Evolutionary conservation across 2,888 invertebrate genomes (phyloP).

Genomic region (Lasioglossum malachurum): DNA sequence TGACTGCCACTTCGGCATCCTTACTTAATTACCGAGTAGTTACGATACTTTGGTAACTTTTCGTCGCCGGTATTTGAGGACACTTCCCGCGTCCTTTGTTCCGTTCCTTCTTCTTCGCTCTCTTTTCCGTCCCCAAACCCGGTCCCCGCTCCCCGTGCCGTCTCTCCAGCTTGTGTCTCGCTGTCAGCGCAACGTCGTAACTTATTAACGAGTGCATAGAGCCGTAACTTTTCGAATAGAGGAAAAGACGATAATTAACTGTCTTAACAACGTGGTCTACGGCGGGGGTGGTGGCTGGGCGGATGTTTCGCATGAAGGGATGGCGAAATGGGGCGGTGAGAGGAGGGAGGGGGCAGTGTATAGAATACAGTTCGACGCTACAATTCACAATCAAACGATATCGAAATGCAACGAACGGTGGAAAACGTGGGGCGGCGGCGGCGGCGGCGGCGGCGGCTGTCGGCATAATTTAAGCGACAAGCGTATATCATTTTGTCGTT

Average conservation of each 20-base stretch:
- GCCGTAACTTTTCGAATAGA: conserved; percentile 41
- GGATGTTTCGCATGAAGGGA: not conserved
- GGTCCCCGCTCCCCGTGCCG: no score
- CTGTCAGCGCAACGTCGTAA: conserved; percentile 45
- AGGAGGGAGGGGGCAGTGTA: not conserved
- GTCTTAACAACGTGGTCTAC: conserved; percentile 17
- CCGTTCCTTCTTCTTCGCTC: not conserved
- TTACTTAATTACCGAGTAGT: conserved; percentile 73
- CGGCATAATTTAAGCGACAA: conserved; percentile 58
- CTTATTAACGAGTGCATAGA: conserved; percentile 60
- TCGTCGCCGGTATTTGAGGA: conserved; percentile 59
- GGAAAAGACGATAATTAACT: conserved; percentile 61
- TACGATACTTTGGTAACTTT: conserved; percentile 72
- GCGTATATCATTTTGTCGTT: conserved; percentile 53
- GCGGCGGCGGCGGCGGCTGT: conserved; percentile 10
- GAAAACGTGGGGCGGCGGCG: conserved; percentile 20
- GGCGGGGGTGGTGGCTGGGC: not conserved
- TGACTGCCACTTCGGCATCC: conserved; percentile 73
- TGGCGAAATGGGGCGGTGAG: not conserved
- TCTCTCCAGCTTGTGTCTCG: conserved; percentile 21
- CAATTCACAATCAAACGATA: conserved; percentile 56
- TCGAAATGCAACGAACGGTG: conserved; percentile 51
- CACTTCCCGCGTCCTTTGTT: conserved; percentile 29
- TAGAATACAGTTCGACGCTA: conserved; percentile 32
- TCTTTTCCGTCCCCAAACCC: conserved; percentile 3